A percentile compares a stretch with the other conserved stretches of the same genome.
Conservation (phyloP, 2,797 vertebrate species). For the Dermochelys coriacea region DNA sequence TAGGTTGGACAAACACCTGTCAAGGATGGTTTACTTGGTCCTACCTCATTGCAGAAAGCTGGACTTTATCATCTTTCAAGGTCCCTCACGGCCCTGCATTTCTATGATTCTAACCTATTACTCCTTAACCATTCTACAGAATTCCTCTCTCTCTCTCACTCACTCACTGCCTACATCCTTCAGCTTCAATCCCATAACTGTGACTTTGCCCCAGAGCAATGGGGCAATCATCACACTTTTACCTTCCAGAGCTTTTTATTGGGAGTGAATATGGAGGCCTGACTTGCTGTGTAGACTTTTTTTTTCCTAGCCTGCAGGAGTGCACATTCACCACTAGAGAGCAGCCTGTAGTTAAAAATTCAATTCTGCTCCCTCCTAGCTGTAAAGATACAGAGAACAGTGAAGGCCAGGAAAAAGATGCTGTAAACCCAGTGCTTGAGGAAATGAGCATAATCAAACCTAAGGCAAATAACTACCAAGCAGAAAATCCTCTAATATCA, state of each 20-base stretch:
- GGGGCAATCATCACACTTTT: background rate
- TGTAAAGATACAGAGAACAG: background rate
- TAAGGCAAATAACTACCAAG: background rate
- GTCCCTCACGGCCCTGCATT: background rate
- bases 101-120: background rate
- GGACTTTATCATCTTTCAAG: background rate
- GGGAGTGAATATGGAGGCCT: background rate
- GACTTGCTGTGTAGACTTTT: background rate
- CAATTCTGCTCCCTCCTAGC: rapidly evolving
- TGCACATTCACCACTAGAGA: slow-evolving; percentile 24
- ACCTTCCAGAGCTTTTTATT: background rate
- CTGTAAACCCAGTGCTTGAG: background rate
- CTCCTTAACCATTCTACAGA: background rate
- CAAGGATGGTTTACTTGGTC: background rate
- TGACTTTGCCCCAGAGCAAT: background rate
- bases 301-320: rapidly evolving
- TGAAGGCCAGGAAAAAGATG: slow-evolving; percentile 3
- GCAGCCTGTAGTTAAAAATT: slow-evolving; percentile 6
- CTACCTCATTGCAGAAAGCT: background rate
- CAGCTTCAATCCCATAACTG: background rate
- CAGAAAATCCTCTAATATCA: background rate
- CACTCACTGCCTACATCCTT: background rate
- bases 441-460: background rate
- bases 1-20: background rate
- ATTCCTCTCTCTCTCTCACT: background rate